Percentiles rank a stretch among this genome's conserved stretches.
These are phyloP conservation scores for Thereva nobilitata DNA, from an alignment of 2,888 invertebrate species.

Conservation along the genomic window DNA sequence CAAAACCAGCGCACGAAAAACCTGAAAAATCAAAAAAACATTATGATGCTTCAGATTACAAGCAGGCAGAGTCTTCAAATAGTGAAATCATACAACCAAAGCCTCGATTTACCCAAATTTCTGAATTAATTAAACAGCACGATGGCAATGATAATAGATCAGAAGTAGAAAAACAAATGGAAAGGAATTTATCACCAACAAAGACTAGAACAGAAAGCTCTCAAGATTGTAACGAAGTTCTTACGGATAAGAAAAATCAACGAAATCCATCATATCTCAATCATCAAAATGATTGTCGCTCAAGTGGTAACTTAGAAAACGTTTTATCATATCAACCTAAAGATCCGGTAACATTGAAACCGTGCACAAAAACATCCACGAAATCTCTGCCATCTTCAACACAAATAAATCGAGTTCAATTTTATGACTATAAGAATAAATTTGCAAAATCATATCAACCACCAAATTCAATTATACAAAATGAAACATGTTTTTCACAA, in stretches of 20 bases:
- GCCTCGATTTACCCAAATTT: constrained; percentile 51
- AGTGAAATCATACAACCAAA: constrained; percentile 2
- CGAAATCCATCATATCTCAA: too few species aligned
- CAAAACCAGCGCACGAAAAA: constrained; percentile 7
- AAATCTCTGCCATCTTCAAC: constrained; percentile 9
- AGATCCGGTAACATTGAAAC: constrained; percentile 7
- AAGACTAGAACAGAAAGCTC: background rate
- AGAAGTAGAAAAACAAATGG: background rate
- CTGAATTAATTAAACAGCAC: constrained; percentile 47
- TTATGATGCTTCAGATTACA: background rate
- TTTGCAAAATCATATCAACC: constrained; percentile 54
- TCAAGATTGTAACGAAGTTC: too few species aligned
- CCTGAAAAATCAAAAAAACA: background rate
- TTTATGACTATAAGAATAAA: constrained; percentile 60
- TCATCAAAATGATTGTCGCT: too few species aligned
- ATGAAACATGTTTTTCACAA: constrained; percentile 27
- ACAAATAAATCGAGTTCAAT: constrained; percentile 50
- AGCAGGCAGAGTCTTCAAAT: background rate
- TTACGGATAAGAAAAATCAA: too few species aligned
- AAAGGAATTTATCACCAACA: background rate
- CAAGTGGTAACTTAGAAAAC: too few species aligned
- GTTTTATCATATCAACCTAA: background rate
- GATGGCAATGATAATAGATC: background rate
- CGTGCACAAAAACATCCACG: background rate
- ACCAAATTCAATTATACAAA: constrained; percentile 51